phyloP scores from a whole-genome alignment of 1,140 invertebrate species.

The Apis laboriosa region DNA sequence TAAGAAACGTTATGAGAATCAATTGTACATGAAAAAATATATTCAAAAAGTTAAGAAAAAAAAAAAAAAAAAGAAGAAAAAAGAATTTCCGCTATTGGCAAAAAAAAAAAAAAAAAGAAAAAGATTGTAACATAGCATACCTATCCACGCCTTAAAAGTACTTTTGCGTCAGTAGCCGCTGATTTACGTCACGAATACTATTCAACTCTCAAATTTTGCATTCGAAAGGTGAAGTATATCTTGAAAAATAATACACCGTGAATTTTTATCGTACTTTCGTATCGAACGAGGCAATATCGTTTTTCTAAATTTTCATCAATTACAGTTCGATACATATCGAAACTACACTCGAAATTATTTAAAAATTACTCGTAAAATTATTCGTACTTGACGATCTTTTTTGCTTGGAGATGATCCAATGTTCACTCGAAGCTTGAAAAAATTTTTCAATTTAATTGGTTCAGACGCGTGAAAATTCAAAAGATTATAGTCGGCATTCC shows the following conservation, averaged over 20 bases:
- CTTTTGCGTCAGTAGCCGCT: neutral
- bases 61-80: neutral
- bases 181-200: neutral
- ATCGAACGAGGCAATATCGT: too few relatives aligned
- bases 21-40: neutral
- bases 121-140: too few relatives aligned
- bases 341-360: too few relatives aligned
- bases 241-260: neutral
- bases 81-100: too few relatives aligned
- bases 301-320: too few relatives aligned
- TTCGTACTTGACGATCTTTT: too few relatives aligned
- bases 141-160: neutral
- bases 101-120: too few relatives aligned
- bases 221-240: too few relatives aligned
- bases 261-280: neutral
- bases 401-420: neutral
- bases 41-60: neutral
- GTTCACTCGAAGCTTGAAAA: neutral
- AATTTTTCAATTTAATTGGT: conserved; percentile 6
- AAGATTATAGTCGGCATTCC: neutral
- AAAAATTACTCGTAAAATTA: too few relatives aligned
- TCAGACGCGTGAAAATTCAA: neutral
- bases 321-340: too few relatives aligned
- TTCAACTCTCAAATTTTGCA: neutral
- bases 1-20: neutral